Base-by-base conservation (phyloP, 2,113 vertebrate genomes). In the Vombatus ursinus region DNA sequence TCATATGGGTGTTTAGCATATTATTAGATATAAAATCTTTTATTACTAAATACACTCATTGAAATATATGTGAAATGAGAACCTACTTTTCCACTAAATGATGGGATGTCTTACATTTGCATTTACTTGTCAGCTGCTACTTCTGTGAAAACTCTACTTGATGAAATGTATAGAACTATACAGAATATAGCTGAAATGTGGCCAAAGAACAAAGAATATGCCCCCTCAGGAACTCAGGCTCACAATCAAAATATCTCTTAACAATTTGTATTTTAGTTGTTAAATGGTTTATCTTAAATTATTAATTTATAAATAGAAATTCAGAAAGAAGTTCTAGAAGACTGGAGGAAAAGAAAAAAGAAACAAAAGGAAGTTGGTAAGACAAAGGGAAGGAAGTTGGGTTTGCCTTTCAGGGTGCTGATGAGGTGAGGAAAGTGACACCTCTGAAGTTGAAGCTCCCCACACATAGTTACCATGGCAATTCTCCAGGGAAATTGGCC, bases 201-300 rank as follows among this genome's bases (percentile, higher is more conserved):
- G 54, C 5, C 19, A 22, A 84, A 84, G 37, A 95, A 94, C 53
- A 95, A 92, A 51, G 52, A 50, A 26, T 91, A 37, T 91, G 93
- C 5, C 44, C 61, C 37, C 22, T 6, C 90, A 96, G 50, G 48
- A 90, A 22, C 48, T 96, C 37, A 93, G 90, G 90, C 50, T 95
- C 92, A 94, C 89, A 96, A 52, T 68, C 50, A 23, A 61, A 93
- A 50, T 50, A 49, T 89, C 95, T 92, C 93, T 91, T 95, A 94
- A 93, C 93, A 92, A 91, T 37, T 93, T 93, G 84, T 92, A 93
- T 91, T 96, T 47, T 90, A 97, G 95, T 96, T 52, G 94, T 49
- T 96, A 96, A 95, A 90, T 57, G 91, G 44, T 92, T 96, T 91
- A 94, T 93, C 53, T 93, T 92, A 96, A 98, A 97, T 50, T 77